Evolutionary conservation across 2,113 vertebrate species (phyloP).

Genomic region (Cervus canadensis): DNA sequence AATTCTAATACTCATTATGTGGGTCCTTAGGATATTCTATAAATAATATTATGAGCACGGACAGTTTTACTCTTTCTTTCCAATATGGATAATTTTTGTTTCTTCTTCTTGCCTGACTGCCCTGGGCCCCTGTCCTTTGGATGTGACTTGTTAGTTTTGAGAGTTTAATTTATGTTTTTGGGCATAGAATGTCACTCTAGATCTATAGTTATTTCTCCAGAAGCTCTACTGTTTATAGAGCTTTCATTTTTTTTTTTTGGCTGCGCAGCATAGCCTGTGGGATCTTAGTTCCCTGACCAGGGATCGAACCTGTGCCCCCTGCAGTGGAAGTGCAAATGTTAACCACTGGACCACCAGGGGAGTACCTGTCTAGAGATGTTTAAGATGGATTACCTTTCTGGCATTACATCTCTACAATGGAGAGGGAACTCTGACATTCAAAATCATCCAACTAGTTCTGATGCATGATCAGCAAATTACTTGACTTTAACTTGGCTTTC

Average conservation of each 20-base stretch:
- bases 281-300: not conserved
- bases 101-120: not conserved
- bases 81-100: not conserved
- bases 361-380: not conserved
- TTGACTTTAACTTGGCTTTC: not conserved
- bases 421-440: not conserved
- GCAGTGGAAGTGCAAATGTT: not conserved
- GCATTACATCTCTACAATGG: not conserved
- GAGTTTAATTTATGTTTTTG: not conserved
- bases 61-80: not conserved
- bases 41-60: not conserved
- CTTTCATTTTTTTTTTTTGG: not conserved
- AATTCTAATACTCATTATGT: not conserved
- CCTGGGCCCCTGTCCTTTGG: not conserved
- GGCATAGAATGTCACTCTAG: not conserved
- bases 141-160: not conserved
- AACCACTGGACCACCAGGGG: not conserved
- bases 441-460: not conserved
- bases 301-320: not conserved
- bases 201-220: not conserved
- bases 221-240: not conserved
- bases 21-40: not conserved
- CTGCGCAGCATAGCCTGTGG: not conserved
- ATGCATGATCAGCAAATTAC: not conserved
- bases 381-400: not conserved